Evolutionary conservation across 2,797 vertebrate genomes (phyloP).

Genomic region (Eospalax fontanierii): DNA sequence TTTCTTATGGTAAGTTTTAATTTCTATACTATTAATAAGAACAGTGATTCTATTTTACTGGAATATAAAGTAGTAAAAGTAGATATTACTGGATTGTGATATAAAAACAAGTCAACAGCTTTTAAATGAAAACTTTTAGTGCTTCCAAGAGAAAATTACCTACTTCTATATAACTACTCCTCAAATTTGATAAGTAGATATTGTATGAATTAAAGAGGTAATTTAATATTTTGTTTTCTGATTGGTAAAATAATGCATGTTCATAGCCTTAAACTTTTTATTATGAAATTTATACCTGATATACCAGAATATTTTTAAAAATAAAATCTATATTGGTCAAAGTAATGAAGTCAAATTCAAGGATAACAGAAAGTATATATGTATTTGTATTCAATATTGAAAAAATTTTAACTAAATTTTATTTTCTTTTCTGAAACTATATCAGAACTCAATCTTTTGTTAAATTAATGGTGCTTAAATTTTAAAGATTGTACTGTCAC

Average conservation of each 20-base stretch:
- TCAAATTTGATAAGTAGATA: background rate
- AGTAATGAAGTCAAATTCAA: background rate
- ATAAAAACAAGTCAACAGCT: background rate
- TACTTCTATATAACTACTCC: background rate
- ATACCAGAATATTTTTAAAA: background rate
- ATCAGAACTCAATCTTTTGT: background rate
- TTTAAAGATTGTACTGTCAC: background rate
- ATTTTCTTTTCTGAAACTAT: background rate
- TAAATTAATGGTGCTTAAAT: background rate
- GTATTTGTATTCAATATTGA: background rate
- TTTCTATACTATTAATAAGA: background rate
- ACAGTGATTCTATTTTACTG: background rate
- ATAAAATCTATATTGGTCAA: background rate
- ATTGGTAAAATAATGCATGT: background rate
- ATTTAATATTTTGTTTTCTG: background rate
- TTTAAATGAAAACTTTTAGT: background rate
- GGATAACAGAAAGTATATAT: background rate
- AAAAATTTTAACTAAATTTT: background rate
- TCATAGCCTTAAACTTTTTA: background rate
- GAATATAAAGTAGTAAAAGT: background rate
- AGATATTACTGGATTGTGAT: background rate
- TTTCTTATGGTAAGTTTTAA: background rate
- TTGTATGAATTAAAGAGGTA: background rate
- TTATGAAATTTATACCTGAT: background rate
- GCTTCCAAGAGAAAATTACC: background rate